Base-by-base conservation (phyloP, 2,113 vertebrate species). In the Mormoops blainvillei region DNA sequence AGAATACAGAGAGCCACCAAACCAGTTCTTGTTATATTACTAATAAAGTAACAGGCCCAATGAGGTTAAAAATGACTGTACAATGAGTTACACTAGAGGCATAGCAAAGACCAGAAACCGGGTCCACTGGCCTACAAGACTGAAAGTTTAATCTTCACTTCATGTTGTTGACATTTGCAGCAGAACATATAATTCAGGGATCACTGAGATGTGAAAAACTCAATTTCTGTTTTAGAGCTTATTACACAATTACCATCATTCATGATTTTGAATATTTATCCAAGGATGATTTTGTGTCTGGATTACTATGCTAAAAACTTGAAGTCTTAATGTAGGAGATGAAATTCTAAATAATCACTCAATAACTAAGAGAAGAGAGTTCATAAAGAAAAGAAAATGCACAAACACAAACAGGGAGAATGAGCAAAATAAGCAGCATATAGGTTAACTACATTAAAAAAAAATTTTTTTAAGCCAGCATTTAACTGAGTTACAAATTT, bases 341-440 rank as follows among this genome's bases (percentile, higher is more conserved):
- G 6, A 96, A 96, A 86, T 85, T 94, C 83, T 43, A 91, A 90
- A 52, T 95, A 74, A 67, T 86, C 50, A 36, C 63, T 73, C 9
- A 91, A 76, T 41, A 92, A 63, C 41, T 38, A 31, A 24, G 71
- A 67, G 26, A 56, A 89, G 74, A 56, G 33, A 61, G 18, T 0
- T 50, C 11, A 20, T 2, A 22, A 33, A 87, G 16, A 80, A 74
- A 74, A 96, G n/a, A 67, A 89, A 92, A 71, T 7, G 4, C 26
- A 24, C 52, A 85, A 89, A 96, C 19, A 65, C 16, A 67, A 77
- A 67, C 9, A 7, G 7, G 24, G 24, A 94, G 20, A 80, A 2
- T 56, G 28, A 67, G 33, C 10, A 92, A 94, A 88, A 52, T 15
- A 48, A 22, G 31, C 26, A 67, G 24, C 26, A 16, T 7, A 1